Conservation (phyloP, 2,113 vertebrate genomes). For the Thunnus maccoyii region DNA sequence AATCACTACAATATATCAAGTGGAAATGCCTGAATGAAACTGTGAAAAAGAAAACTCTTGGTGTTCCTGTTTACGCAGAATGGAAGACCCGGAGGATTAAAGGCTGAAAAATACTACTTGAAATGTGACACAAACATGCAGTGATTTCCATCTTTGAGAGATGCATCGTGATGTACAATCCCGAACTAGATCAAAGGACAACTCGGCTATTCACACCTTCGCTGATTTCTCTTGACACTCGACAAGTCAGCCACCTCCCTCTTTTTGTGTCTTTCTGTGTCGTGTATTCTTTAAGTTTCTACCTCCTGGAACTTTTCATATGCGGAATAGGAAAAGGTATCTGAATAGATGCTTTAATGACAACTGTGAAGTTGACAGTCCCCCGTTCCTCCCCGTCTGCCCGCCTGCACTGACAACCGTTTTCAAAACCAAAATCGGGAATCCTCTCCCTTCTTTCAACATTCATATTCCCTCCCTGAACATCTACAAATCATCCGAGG, state of each 20-base stretch:
- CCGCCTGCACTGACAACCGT: constrained; percentile 27
- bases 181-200: constrained; percentile 40
- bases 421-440: constrained; percentile 68
- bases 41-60: not conserved
- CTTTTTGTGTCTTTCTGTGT: constrained; percentile 36
- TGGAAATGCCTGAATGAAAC: constrained; percentile 11
- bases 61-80: constrained; percentile 30
- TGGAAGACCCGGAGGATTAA: constrained; percentile 26
- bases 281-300: constrained; percentile 40
- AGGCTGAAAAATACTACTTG: constrained; percentile 20
- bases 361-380: constrained; percentile 39
- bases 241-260: constrained; percentile 52
- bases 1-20: constrained; percentile 5
- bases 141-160: constrained; percentile 54
- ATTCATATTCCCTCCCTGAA: constrained; percentile 53
- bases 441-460: constrained; percentile 65
- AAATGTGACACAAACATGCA: constrained; percentile 40
- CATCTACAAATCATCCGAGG: constrained; percentile 59
- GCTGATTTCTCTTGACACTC: constrained; percentile 58
- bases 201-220: constrained; percentile 59
- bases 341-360: constrained; percentile 58
- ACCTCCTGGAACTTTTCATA: constrained; percentile 61
- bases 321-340: constrained; percentile 28
- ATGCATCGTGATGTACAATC: constrained; percentile 34
- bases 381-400: not conserved